Evolutionary conservation across 1,140 invertebrate species (phyloP), one percentile per base, ranked within the genome.

Genomic region (Calycopis cecrops): DNA sequence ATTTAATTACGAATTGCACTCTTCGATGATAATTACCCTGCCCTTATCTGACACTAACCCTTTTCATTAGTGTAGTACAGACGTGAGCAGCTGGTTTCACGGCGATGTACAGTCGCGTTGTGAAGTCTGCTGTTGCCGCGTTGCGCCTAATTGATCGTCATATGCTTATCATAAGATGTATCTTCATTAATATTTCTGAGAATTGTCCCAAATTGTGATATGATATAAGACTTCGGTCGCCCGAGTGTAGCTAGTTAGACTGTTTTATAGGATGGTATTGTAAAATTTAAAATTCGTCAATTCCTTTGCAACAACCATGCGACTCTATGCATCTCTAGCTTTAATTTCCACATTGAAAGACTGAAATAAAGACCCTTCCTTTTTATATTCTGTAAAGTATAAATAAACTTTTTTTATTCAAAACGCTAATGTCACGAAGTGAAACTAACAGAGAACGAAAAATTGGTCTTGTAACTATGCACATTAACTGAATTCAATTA

Each of bases 1-100:
- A 59, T 59, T 42, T 40, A 37, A 18, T 28, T 9, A 51, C 38
- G 33, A 53, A 53, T 50, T 53, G 38, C 52, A 53, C 52, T 53
- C 52, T 47, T 38, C 51, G 42, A 53, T 53, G 52, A 17, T 44
- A 16, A 44, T 14, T 44, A 40, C 40, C 40, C 40, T 38, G 42
- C 33, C 52, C 52, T 38, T 34, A n/a, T 28, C 21, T 28, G 21
- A 2, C 21, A 28, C 21, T 3, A 3, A 28, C 21, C 21, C 21
- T 28, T 28, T 28, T 28, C 21, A 28, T 28, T 28, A 28, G 21
- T 28, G 6, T 28, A 28, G 21, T 28, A 28, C 21, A 28, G 6
- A 6, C 21, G 21, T 6, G 6, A 28, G 6, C 21, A 28, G 21
- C 21, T 28, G 21, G 21, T 28, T 3, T 28, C 21, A 6, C n/a